phyloP scores from a whole-genome alignment of 1,140 invertebrate species.

The Papilio glaucus region DNA sequence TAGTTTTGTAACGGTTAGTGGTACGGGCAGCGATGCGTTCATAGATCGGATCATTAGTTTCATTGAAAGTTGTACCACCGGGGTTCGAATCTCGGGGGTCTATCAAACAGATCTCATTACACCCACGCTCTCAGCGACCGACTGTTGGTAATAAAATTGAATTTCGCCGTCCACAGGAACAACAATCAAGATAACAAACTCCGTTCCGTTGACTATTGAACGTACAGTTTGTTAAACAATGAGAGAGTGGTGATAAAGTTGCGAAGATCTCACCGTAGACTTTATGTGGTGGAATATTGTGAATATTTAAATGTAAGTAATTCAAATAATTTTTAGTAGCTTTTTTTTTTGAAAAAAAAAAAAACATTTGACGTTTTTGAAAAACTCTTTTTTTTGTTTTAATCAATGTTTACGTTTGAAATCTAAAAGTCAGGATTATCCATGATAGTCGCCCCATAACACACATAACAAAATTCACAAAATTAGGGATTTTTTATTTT shows the following conservation, averaged over 20 bases:
- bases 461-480: no score
- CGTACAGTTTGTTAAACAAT: constrained; percentile 41
- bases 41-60: constrained; percentile 19
- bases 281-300: background rate
- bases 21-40: constrained; percentile 40
- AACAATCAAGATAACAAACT: constrained; percentile 25
- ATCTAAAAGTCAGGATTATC: no score
- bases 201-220: constrained; percentile 14
- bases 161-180: constrained; percentile 41
- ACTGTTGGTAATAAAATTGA: constrained; percentile 39
- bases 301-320: constrained; percentile 18
- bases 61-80: constrained; percentile 5
- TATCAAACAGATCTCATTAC: constrained; percentile 47
- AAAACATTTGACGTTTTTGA: no score
- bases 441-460: no score
- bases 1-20: constrained; percentile 46
- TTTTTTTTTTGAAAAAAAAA: no score
- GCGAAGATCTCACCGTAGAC: constrained; percentile 28
- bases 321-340: background rate
- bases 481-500: no score
- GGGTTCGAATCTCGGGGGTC: background rate
- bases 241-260: constrained; percentile 46
- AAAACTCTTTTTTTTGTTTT: no score
- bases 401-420: no score
- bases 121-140: constrained; percentile 46